phyloP scores from a whole-genome alignment of 1,140 invertebrate genomes.

The Hypsibius dujardini region DNA sequence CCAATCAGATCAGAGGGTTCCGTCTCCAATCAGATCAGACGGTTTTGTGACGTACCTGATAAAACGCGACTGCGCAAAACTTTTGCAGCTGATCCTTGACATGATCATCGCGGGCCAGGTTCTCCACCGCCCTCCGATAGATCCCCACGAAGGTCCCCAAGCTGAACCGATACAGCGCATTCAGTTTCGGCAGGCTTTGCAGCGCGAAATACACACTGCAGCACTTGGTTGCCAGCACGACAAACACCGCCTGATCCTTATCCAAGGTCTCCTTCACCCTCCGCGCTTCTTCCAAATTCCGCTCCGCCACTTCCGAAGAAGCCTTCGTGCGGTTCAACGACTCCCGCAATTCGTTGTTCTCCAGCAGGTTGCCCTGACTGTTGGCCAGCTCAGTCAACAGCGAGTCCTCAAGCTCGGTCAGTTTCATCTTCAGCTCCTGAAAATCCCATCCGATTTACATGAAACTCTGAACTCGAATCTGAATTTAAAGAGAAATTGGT shows the following conservation, averaged over 20 bases:
- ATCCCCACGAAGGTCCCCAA: slow-evolving; percentile 51
- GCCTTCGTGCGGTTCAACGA: slow-evolving; percentile 79
- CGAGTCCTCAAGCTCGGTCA: slow-evolving; percentile 58
- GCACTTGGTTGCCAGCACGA: slow-evolving; percentile 1
- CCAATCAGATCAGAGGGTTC: background rate
- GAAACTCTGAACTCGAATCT: too few relatives aligned
- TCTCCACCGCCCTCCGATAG: slow-evolving; percentile 44
- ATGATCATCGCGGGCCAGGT: slow-evolving; percentile 26
- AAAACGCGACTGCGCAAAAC: slow-evolving; percentile 10
- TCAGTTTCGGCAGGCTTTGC: slow-evolving; percentile 45
- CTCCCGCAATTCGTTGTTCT: slow-evolving; percentile 65
- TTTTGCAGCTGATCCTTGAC: slow-evolving; percentile 15
- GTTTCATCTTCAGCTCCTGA: slow-evolving; percentile 53
- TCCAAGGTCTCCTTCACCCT: slow-evolving; percentile 48
- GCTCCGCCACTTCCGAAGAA: slow-evolving; percentile 58
- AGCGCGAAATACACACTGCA: slow-evolving; percentile 58
- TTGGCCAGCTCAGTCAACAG: slow-evolving; percentile 59
- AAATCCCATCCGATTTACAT: too few relatives aligned
- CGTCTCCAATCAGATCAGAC: background rate
- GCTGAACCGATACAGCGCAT: slow-evolving; percentile 60
- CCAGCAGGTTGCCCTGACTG: slow-evolving; percentile 65
- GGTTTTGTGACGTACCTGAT: slow-evolving; percentile 6
- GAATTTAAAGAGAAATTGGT: too few relatives aligned
- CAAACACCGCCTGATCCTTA: slow-evolving; percentile 26
- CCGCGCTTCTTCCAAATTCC: slow-evolving; percentile 55